These are phyloP conservation scores for Melieria omissa DNA, from an alignment of 2,888 invertebrate genomes.

Conservation along the genomic window DNA sequence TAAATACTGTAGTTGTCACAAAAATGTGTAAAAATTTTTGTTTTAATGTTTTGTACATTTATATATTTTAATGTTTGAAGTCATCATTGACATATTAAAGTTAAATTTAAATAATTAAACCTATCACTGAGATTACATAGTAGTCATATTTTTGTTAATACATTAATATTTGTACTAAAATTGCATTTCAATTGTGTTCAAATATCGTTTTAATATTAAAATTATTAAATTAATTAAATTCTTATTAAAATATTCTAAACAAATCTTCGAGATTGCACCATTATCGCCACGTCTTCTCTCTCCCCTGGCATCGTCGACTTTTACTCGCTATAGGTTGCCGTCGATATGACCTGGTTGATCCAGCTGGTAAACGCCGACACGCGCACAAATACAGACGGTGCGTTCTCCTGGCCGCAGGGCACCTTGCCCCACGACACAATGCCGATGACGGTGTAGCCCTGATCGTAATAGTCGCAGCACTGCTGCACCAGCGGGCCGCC, in stretches of 20 bases:
- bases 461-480: constrained; percentile 52
- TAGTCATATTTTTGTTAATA: constrained; percentile 11
- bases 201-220: neutral
- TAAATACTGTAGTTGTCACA: no score
- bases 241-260: neutral
- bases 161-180: constrained; percentile 15
- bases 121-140: no score
- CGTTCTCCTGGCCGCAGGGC: constrained; percentile 66
- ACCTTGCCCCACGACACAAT: constrained; percentile 69
- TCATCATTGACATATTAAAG: no score
- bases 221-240: neutral
- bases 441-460: constrained; percentile 62
- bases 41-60: no score
- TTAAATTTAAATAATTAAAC: no score
- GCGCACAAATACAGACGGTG: constrained; percentile 68
- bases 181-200: neutral
- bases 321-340: constrained; percentile 54
- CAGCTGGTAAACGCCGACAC: constrained; percentile 68
- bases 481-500: constrained; percentile 64
- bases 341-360: constrained; percentile 57
- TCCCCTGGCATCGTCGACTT: constrained; percentile 4
- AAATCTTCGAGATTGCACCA: neutral
- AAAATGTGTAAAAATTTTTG: no score
- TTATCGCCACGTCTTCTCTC: constrained; percentile 5
- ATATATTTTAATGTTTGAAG: no score